Conservation (phyloP, 2,113 vertebrate genomes). For the Fukomys damarensis region DNA sequence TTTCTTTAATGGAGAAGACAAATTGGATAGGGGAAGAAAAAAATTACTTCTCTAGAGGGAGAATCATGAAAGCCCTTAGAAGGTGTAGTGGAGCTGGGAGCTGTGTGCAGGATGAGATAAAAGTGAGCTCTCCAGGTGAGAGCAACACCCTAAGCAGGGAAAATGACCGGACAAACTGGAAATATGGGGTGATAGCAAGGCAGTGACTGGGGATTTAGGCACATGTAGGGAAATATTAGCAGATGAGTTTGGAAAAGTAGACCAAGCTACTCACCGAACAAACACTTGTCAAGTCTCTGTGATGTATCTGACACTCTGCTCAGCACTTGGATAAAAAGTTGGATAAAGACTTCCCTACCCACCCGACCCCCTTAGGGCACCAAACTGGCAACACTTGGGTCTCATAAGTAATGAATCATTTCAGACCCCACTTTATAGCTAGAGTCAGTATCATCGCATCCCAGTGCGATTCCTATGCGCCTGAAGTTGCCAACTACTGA, state of each 20-base stretch:
- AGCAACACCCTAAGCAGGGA: neutral
- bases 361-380: neutral
- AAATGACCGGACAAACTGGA: neutral
- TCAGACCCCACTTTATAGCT: neutral
- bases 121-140: neutral
- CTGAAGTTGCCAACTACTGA: neutral
- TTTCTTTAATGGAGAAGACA: neutral
- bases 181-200: neutral
- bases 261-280: neutral
- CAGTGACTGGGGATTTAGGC: neutral
- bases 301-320: neutral
- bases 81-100: neutral
- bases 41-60: neutral
- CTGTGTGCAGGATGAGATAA: neutral
- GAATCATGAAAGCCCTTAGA: neutral
- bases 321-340: neutral
- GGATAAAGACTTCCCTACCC: neutral
- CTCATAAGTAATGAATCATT: slow-evolving; percentile 4
- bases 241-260: slow-evolving; percentile 6
- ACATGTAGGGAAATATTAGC: neutral
- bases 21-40: neutral
- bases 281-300: neutral
- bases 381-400: neutral
- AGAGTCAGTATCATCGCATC: slow-evolving; percentile 1
- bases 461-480: neutral